Conservation (phyloP, 1,140 invertebrate genomes). For the Probaryconus sp. region DNA sequence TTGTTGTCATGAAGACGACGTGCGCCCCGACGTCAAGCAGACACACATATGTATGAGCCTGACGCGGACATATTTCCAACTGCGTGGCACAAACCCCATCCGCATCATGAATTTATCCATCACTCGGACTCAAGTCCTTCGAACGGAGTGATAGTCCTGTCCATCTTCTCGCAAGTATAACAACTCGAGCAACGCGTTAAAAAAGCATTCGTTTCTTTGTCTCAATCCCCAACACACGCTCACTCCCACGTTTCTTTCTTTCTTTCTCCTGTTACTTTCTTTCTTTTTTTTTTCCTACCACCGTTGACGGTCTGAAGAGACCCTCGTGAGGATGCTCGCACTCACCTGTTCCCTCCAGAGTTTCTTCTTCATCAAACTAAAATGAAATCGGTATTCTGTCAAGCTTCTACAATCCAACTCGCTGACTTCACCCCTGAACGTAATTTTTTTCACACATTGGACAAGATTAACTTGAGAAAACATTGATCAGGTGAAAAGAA, state of each 20-base stretch:
- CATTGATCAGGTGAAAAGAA: too few relatives aligned
- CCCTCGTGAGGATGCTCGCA: slow-evolving; percentile 46
- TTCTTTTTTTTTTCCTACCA: slow-evolving; percentile 36
- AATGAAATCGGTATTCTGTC: slow-evolving; percentile 56
- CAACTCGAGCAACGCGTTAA: slow-evolving; percentile 54
- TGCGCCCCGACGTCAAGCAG: slow-evolving; percentile 30
- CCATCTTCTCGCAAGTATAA: slow-evolving; percentile 17
- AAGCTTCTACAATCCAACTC: slow-evolving; percentile 31
- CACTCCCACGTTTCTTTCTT: slow-evolving; percentile 23
- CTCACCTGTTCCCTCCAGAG: slow-evolving; percentile 57
- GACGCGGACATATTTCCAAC: slow-evolving; percentile 66
- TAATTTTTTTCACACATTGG: slow-evolving; percentile 8
- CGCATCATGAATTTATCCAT: slow-evolving; percentile 73
- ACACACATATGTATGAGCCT: slow-evolving; percentile 56
- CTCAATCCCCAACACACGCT: slow-evolving; percentile 26
- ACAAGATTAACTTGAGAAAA: too few relatives aligned
- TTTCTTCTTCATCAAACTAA: slow-evolving; percentile 58
- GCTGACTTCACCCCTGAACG: slow-evolving; percentile 20
- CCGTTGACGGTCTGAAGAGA: slow-evolving; percentile 50
- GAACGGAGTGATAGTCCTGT: slow-evolving; percentile 27
- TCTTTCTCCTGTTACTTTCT: slow-evolving; percentile 10
- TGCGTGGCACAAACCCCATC: slow-evolving; percentile 42
- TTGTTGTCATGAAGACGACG: slow-evolving; percentile 49
- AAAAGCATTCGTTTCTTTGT: slow-evolving; percentile 55
- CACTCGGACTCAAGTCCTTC: slow-evolving; percentile 48